These are phyloP conservation scores for Zhuqinia jingwanae DNA, from an alignment of 2,888 invertebrate genomes.

Conservation along the genomic window DNA sequence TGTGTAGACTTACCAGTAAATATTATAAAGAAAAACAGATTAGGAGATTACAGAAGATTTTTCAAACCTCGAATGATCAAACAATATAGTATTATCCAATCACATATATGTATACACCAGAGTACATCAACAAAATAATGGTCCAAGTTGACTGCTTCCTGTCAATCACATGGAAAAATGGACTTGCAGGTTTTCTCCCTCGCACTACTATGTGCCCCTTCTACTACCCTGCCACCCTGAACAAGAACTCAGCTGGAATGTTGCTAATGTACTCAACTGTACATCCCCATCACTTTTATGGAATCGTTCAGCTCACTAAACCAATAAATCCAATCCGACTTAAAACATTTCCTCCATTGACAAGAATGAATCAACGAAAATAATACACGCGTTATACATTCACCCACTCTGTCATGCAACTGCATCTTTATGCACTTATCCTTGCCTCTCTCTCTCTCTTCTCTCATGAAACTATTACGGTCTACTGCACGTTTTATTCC, in stretches of 20 bases:
- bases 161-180: constrained; percentile 60
- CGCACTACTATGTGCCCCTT: too few species aligned
- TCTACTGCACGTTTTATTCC: constrained; percentile 39
- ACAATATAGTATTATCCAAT: constrained; percentile 28
- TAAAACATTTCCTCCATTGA: constrained; percentile 63
- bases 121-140: background rate
- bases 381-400: background rate
- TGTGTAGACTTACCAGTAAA: background rate
- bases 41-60: constrained; percentile 17
- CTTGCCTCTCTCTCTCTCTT: too few species aligned
- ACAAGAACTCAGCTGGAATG: constrained; percentile 39
- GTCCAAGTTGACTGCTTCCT: constrained; percentile 46
- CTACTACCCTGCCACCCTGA: too few species aligned
- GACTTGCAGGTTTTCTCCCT: constrained; percentile 34
- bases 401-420: too few species aligned
- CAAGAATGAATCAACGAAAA: constrained; percentile 53
- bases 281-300: constrained; percentile 57
- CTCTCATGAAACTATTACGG: constrained; percentile 19
- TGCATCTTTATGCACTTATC: too few species aligned
- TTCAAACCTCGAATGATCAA: constrained; percentile 20
- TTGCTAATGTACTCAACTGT: constrained; percentile 51
- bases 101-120: too few species aligned
- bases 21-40: constrained; percentile 6
- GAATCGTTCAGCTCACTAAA: constrained; percentile 65
- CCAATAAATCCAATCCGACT: constrained; percentile 71